These are phyloP conservation scores for Chroicocephalus ridibundus DNA, from an alignment of 2,113 vertebrate genomes.

Conservation along the genomic window DNA sequence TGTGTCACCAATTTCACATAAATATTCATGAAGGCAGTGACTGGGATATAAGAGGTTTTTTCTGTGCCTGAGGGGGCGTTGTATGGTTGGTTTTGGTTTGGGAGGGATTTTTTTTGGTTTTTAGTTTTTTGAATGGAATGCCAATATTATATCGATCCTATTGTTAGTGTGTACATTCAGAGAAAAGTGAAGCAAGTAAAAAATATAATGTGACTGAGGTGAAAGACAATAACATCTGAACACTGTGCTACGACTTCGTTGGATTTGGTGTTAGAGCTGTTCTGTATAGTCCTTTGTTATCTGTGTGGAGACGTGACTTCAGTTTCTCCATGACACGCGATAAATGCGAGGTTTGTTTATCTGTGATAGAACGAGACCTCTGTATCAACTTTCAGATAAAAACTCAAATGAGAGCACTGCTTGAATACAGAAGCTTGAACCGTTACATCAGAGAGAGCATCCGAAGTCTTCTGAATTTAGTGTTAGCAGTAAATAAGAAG, in stretches of 20 bases:
- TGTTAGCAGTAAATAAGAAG: neutral
- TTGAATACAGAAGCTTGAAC: neutral
- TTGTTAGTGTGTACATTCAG: neutral
- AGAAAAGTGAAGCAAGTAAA: neutral
- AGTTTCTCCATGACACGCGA: neutral
- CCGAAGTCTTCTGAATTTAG: neutral
- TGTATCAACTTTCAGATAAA: neutral
- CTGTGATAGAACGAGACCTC: neutral
- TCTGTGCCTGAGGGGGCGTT: neutral
- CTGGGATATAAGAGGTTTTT: neutral
- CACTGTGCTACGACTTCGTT: neutral
- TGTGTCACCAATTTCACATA: neutral
- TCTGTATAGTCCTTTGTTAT: neutral
- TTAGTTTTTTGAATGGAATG: neutral
- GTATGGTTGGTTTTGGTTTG: neutral
- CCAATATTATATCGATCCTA: neutral
- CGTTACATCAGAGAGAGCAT: neutral
- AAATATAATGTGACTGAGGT: neutral
- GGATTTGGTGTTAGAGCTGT: neutral
- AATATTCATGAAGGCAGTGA: neutral
- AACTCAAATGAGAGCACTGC: neutral
- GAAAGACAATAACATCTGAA: neutral
- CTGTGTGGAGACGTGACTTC: neutral
- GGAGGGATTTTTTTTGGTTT: neutral
- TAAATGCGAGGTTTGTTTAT: neutral